These are phyloP conservation scores for Erithacus rubecula DNA, from an alignment of 2,797 vertebrate genomes.

Conservation along the genomic window DNA sequence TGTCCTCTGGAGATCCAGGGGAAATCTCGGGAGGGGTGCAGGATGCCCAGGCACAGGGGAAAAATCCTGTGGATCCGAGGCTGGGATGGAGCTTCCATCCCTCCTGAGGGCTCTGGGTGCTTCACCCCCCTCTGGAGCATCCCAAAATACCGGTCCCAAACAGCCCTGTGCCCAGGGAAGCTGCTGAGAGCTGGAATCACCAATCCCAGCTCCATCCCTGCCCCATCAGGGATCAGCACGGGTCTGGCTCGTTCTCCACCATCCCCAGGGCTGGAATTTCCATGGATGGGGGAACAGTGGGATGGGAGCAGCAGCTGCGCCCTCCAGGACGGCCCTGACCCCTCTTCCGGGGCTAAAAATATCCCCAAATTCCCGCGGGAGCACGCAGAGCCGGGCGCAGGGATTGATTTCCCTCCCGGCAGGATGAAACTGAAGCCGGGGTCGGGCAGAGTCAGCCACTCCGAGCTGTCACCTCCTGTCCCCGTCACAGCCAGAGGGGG, in stretches of 20 bases:
- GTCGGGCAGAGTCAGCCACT: slow-evolving; percentile 26
- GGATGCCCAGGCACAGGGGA: not conserved
- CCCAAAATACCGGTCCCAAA: no score
- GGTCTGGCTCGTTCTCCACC: no score
- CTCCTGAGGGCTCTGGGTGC: rapidly evolving
- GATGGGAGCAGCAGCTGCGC: not conserved
- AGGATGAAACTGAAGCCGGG: slow-evolving; percentile 39
- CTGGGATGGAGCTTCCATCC: not conserved
- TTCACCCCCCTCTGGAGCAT: not conserved
- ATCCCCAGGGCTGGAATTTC: not conserved
- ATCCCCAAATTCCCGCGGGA: not conserved
- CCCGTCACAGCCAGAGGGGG: not conserved
- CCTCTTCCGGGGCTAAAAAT: slow-evolving; percentile 15
- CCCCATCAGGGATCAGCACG: no score
- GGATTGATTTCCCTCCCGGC: slow-evolving; percentile 24
- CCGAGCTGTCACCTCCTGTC: not conserved
- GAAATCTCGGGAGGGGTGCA: rapidly evolving
- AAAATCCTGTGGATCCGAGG: no score
- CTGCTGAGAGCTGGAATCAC: not conserved
- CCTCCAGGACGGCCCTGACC: not conserved
- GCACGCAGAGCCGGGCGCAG: not conserved
- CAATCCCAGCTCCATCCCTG: not conserved
- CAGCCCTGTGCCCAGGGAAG: not conserved
- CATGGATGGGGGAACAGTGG: not conserved
- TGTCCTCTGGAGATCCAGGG: not conserved